Conservation (phyloP, 1,140 invertebrate genomes). For the Pseudomyrmex concolor region DNA sequence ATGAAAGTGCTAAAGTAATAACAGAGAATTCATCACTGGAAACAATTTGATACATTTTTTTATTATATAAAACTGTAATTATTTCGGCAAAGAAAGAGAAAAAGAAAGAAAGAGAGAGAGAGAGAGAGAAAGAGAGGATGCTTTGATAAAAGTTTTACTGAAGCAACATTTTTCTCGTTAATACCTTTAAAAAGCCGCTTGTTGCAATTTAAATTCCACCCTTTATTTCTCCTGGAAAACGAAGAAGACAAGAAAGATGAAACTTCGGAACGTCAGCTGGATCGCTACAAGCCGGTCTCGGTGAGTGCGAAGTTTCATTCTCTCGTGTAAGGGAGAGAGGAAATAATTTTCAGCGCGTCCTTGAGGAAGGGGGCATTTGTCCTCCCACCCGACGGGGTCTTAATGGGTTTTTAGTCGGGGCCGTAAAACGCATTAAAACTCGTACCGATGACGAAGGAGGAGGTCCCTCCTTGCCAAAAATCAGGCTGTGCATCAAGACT, state of each 20-base stretch:
- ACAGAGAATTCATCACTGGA: not conserved
- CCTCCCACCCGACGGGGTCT: constrained; percentile 75
- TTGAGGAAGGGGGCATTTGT: constrained; percentile 75
- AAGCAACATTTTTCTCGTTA: constrained; percentile 49
- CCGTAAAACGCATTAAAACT: constrained; percentile 83
- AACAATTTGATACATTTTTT: not conserved
- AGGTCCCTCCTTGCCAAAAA: constrained; percentile 80
- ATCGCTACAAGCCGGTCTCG: constrained; percentile 20
- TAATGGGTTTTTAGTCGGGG: constrained; percentile 81
- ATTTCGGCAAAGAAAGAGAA: not conserved
- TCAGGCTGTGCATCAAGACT: constrained; percentile 75
- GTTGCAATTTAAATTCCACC: constrained; percentile 55
- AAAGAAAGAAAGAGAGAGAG: not conserved
- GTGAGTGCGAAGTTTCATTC: constrained; percentile 60
- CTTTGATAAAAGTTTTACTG: constrained; percentile 17
- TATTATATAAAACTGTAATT: constrained; percentile 4
- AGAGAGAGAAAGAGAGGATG: not conserved
- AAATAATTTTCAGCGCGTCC: constrained; percentile 73
- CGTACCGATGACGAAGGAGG: constrained; percentile 80
- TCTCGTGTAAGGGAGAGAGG: constrained; percentile 62
- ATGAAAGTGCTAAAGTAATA: not conserved
- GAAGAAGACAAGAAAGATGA: constrained; percentile 42
- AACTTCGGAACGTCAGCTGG: constrained; percentile 50
- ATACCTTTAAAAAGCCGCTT: constrained; percentile 31
- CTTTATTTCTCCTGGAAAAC: constrained; percentile 47